A percentile compares a stretch with the other conserved stretches of the same genome.
phyloP scores from a whole-genome alignment of 2,113 vertebrate species.

The Sterna hirundo region DNA sequence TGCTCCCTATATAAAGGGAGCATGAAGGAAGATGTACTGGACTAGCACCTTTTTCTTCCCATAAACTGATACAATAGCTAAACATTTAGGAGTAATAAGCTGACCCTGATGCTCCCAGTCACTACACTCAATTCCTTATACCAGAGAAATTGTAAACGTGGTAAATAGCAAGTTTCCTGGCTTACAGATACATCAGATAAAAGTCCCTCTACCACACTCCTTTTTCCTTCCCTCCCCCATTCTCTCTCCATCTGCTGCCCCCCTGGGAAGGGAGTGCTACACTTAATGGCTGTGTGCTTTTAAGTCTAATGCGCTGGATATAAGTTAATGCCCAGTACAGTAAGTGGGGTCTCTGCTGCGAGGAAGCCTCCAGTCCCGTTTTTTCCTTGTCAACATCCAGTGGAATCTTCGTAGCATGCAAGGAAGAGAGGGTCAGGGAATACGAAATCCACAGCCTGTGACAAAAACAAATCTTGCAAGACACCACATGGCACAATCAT shows the following conservation, averaged over 20 bases:
- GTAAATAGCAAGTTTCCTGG: conserved; percentile 39
- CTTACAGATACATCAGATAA: conserved; percentile 5
- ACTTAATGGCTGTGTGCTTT: conserved; percentile 18
- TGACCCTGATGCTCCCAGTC: conserved; percentile 31
- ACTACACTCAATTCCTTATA: conserved; percentile 34
- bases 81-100: conserved; percentile 48
- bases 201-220: not conserved
- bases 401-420: not conserved
- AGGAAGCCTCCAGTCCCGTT: not conserved
- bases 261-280: conserved; percentile 35
- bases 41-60: not conserved
- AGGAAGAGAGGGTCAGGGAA: not conserved
- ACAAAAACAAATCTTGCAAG: not conserved
- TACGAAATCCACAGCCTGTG: not conserved
- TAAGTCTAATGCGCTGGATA: conserved; percentile 40
- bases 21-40: not conserved
- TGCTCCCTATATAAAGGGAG: not conserved
- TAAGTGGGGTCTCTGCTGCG: not conserved
- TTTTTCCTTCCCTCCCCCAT: not conserved
- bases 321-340: conserved; percentile 5
- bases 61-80: conserved; percentile 39
- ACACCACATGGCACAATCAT: not conserved
- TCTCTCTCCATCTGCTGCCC: conserved; percentile 23
- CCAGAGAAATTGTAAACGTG: conserved; percentile 14
- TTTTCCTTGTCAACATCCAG: not conserved